phyloP scores from a whole-genome alignment of 1,140 invertebrate species.

The Zaprionus africanus region DNA sequence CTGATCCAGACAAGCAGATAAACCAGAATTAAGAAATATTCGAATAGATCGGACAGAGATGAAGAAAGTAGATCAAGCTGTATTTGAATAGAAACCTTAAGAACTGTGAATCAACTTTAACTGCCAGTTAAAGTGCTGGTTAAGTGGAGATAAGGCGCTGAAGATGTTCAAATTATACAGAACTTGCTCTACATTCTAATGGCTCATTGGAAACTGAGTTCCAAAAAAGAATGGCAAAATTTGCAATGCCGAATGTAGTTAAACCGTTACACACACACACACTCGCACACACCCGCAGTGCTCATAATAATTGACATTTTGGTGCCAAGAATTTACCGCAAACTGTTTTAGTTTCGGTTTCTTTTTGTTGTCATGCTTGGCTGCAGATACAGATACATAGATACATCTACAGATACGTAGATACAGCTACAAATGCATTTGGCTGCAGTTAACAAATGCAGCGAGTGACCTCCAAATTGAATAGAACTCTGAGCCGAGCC shows the following conservation, averaged over 20 bases:
- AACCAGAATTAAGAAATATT: constrained; percentile 35
- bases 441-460: constrained; percentile 27
- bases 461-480: constrained; percentile 69
- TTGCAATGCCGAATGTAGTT: constrained; percentile 20
- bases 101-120: neutral
- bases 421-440: constrained; percentile 35
- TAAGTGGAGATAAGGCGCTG: neutral
- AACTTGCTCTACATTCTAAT: neutral
- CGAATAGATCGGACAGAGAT: neutral
- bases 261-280: constrained; percentile 2
- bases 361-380: constrained; percentile 54
- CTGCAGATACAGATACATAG: constrained; percentile 53
- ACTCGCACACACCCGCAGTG: constrained; percentile 7
- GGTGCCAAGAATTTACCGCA: constrained; percentile 79
- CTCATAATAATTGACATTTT: constrained; percentile 77
- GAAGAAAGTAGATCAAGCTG: neutral
- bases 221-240: constrained; percentile 5
- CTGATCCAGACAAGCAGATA: constrained; percentile 29
- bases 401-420: constrained; percentile 42
- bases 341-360: constrained; percentile 68
- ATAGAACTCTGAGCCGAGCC: constrained; percentile 38
- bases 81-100: neutral
- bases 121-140: neutral
- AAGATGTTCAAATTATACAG: neutral
- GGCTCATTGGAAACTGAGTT: neutral